Percentiles rank a stretch among this genome's conserved stretches.
These are phyloP conservation scores for Ditula angustiorana DNA, from an alignment of 2,888 invertebrate species.

Conservation along the genomic window DNA sequence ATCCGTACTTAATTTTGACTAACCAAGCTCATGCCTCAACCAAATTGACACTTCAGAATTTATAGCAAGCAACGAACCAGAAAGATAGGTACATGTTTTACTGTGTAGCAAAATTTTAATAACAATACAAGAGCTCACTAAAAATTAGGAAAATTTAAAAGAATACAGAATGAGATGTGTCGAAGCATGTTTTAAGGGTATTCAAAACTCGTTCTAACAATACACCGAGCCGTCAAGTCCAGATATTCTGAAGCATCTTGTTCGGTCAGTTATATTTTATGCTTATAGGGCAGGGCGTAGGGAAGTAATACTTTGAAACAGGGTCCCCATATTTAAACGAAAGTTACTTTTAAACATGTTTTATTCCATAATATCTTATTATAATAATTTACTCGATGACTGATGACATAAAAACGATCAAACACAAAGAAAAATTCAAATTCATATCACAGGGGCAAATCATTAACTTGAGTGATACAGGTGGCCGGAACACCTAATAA, in stretches of 20 bases:
- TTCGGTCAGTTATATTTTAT: background rate
- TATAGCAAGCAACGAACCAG: conserved; percentile 5
- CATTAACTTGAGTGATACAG: too few species aligned
- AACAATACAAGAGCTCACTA: background rate
- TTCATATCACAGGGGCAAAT: too few species aligned
- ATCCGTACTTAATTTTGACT: conserved; percentile 29
- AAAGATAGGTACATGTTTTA: background rate
- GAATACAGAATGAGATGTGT: background rate
- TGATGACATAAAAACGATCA: too few species aligned
- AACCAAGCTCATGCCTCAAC: conserved; percentile 17
- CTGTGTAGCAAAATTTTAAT: background rate
- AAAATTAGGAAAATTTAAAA: background rate
- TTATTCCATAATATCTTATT: too few species aligned
- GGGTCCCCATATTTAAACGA: too few species aligned
- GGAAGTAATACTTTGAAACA: too few species aligned
- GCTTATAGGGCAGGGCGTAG: too few species aligned
- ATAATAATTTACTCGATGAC: too few species aligned
- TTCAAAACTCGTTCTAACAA: background rate
- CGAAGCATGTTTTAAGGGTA: background rate
- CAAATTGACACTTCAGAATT: conserved; percentile 26
- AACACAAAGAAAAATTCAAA: too few species aligned
- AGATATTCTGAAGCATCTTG: background rate
- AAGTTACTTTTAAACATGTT: too few species aligned
- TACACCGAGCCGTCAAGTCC: background rate
- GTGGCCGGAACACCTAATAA: too few species aligned